Percentiles rank a stretch among this genome's conserved stretches.
Evolutionary conservation across 2,113 vertebrate species (phyloP).

Genomic region (Ramphastos sulfuratus): DNA sequence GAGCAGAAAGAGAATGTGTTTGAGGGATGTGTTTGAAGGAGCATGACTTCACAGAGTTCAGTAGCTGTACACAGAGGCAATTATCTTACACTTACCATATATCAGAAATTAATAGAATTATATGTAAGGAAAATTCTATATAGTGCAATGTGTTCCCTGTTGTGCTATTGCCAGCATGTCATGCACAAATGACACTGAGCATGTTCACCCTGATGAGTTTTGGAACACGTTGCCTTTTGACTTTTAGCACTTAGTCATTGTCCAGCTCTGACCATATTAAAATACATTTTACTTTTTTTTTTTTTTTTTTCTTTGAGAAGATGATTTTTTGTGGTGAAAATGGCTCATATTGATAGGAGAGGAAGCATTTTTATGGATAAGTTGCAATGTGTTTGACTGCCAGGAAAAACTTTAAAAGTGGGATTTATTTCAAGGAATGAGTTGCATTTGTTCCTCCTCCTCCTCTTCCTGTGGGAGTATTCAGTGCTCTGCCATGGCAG

Average conservation of each 20-base stretch:
- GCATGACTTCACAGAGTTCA: not conserved
- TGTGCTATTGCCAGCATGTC: not conserved
- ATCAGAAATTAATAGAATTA: not conserved
- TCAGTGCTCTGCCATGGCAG: conserved; percentile 28
- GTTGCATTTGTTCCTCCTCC: conserved; percentile 30
- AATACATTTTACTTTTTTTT: not conserved
- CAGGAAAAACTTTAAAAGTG: conserved; percentile 55
- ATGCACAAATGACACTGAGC: not conserved
- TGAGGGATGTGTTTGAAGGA: not conserved
- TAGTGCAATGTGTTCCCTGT: not conserved
- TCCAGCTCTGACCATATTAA: not conserved
- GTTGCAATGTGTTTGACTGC: not conserved
- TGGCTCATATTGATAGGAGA: not conserved
- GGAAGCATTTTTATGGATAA: conserved; percentile 16
- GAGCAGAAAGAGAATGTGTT: no score
- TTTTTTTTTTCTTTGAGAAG: not conserved
- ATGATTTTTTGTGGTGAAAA: not conserved
- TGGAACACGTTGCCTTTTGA: not conserved
- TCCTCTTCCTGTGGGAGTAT: conserved; percentile 58
- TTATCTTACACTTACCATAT: not conserved
- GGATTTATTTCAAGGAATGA: conserved; percentile 64
- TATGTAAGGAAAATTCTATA: not conserved
- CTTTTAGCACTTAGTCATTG: not conserved
- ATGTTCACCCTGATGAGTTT: not conserved
- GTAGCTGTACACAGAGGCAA: not conserved